Base-by-base conservation (phyloP, 2,888 invertebrate species). In the Beris chalybata region DNA sequence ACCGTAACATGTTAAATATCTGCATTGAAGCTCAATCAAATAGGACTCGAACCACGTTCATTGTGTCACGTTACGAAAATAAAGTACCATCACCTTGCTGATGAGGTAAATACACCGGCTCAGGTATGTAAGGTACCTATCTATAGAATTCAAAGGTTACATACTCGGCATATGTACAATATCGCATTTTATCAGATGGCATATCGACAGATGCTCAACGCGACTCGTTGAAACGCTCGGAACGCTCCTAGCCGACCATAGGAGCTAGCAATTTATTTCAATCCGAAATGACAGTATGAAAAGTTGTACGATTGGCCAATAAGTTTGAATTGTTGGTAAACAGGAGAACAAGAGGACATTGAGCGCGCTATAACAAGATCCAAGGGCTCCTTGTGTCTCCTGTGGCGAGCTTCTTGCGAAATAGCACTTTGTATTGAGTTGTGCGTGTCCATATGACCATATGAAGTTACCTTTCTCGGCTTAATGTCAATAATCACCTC, bases 401-500 rank as follows among this genome's bases (percentile, higher is more conserved):
- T 59, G 57, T 47, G 47, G 58, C 11, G 9, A 30, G 6, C 4
- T n/a, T 44, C 12, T 59, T 59, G 32, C 48, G 48, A 59, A 59
- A 59, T 47, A n/a, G 48, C 48, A 38, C 3, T 38, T 38, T 38
- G 38, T 38, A 38, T 38, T 38, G 38, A 38, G 38, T 38, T 38
- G 38, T 38, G 38, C 38, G 38, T 38, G 2, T 38, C 38, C 38
- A 38, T 38, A 38, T 38, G 38, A 38, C 38, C 38, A 38, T 38
- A 38, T 38, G 38, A 38, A 38, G 38, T 38, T 38, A 38, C 38
- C 38, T 38, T 5, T 5, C 9, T 59, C 47, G 58, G 58, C 5
- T 59, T 59, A 31, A 48, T 59, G 58, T 59, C 58, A 59, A 59
- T 59, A 59, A 59, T 59, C 58, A 59, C 58, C 58, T 59, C 58